A percentile compares a stretch with the other conserved stretches of the same genome.
Evolutionary conservation across 2,797 vertebrate genomes (phyloP).

Genomic region (Alosa sapidissima): DNA sequence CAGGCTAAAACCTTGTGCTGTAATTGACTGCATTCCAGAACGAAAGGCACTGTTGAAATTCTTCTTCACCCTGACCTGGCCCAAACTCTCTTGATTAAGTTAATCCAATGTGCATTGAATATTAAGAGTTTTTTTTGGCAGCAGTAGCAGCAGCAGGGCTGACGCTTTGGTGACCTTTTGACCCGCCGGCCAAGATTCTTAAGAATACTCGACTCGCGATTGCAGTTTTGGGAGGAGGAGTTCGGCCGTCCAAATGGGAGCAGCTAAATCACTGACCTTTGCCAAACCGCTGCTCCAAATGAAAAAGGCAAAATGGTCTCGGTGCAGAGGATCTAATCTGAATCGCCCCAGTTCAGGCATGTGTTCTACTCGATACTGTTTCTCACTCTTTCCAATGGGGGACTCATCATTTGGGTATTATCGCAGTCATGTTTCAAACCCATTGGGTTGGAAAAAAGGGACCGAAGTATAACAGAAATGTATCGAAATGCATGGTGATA

Average conservation of each 20-base stretch:
- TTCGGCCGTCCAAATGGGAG: background rate
- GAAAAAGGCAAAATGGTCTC: background rate
- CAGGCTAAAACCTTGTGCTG: background rate
- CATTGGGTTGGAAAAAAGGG: background rate
- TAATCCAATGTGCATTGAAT: background rate
- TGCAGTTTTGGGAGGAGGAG: background rate
- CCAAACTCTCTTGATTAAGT: constrained; percentile 1
- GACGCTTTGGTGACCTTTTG: background rate
- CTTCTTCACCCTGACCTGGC: background rate
- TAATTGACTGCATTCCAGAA: background rate
- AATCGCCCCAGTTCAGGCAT: background rate
- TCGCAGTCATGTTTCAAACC: background rate
- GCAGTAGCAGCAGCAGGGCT: background rate
- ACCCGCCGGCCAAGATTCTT: background rate
- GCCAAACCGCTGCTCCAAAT: background rate
- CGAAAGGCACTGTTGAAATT: background rate
- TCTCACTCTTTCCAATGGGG: background rate
- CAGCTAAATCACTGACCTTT: background rate
- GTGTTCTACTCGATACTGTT: background rate
- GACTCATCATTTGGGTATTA: background rate
- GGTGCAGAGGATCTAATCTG: background rate
- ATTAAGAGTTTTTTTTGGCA: background rate
- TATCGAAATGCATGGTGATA: background rate
- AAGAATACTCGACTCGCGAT: background rate
- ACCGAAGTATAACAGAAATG: background rate